Base-by-base conservation (phyloP, 2,113 vertebrate genomes). In the Progne subis region DNA sequence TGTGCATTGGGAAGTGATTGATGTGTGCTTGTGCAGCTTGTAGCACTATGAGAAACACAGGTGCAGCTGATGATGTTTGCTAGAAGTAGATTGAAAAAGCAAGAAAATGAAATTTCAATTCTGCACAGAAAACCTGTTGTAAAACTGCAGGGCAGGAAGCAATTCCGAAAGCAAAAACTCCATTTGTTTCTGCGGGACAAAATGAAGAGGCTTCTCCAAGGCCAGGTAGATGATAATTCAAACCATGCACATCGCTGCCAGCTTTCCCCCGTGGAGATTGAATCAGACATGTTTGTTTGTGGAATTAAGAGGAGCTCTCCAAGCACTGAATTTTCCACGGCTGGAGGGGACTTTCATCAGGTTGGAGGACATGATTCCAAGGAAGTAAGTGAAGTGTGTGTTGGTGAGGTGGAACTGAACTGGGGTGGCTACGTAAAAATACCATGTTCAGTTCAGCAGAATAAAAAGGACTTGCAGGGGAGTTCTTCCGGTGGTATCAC, bases 191-290 rank as follows among this genome's bases (percentile, higher is more conserved):
- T 97, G 52, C 82, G 86, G 74, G 97, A 96, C 92, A 98, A 98
- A 93, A 98, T 98, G 95, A 98, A 98, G 96, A 98, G 98, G 64
- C 92, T 98, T 56, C 97, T 98, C n/a, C 98, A 98, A 92, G 97
- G 96, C 32, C 96, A 97, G n/a, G 96, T 97, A 60, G 98, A 98
- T 82, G 96, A 98, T 91, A 94, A 95, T 44, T 96, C 97, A 50
- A 92, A 64, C 53, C 94, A 96, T 0, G 78, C 96, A 68, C 96
- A 97, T 68, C 95, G 96, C 81, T 96, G 97, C 90, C 96, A 97
- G 49, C 83, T 96, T 29, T 97, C 98, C 46, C 97, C 97, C 0
- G 94, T 97, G 41, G 98, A 98, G 74, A 97, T 97, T 21, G 98
- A 98, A 79, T 97, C 98, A 7, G 97, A 98, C 59, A 67, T 98